These are phyloP conservation scores for Eurystomus glaucurus DNA, from an alignment of 2,797 vertebrate species.

Conservation along the genomic window DNA sequence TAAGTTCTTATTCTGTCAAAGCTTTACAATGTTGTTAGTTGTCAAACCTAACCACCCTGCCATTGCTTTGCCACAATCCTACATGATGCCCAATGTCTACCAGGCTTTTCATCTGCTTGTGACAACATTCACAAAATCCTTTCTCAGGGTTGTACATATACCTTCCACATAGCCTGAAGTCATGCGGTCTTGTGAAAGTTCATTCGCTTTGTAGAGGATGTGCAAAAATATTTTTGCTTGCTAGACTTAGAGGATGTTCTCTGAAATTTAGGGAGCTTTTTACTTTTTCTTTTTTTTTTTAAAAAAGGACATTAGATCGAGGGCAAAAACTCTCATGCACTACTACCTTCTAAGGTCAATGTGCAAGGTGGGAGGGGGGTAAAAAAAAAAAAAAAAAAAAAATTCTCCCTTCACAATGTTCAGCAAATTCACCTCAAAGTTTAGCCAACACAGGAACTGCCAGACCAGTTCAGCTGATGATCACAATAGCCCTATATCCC, in stretches of 20 bases:
- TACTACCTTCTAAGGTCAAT: background rate
- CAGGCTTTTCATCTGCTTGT: constrained; percentile 57
- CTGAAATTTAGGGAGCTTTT: background rate
- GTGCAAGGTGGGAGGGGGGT: background rate
- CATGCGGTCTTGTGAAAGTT: constrained; percentile 5
- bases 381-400: background rate
- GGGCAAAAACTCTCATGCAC: background rate
- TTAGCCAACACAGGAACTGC: background rate
- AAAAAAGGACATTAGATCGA: background rate
- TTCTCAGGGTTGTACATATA: constrained; percentile 3
- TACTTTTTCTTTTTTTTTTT: background rate
- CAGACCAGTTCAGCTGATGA: background rate
- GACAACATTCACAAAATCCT: background rate
- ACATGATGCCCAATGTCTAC: constrained; percentile 70
- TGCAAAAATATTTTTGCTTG: background rate
- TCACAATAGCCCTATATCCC: background rate
- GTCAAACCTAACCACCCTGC: constrained; percentile 65
- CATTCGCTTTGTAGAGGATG: background rate
- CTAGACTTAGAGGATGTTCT: background rate
- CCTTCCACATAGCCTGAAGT: constrained; percentile 35
- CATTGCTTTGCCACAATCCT: constrained; percentile 47
- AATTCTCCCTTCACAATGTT: background rate
- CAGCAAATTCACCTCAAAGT: background rate
- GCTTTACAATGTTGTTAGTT: constrained; percentile 59
- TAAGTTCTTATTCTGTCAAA: constrained; percentile 79